Evolutionary conservation across 2,113 vertebrate genomes (phyloP), one percentile per base, ranked within the genome.

Genomic region (Elaphurus davidianus): DNA sequence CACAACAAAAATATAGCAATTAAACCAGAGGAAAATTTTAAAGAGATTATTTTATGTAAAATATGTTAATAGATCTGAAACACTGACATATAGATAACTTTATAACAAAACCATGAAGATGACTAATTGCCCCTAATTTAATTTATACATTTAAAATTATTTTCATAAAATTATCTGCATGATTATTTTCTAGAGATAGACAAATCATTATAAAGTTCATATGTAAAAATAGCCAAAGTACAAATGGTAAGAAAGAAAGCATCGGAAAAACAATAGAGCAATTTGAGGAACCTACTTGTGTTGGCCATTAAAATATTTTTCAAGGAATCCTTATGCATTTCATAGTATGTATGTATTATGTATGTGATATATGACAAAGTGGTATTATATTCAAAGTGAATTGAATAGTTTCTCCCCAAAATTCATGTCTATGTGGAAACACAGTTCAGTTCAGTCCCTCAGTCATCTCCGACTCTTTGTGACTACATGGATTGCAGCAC

Each of bases 281-380:
- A 67, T 55, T 9, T 91, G 21, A 50, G 33, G 25, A 54, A 10
- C 4, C 0, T 79, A 85, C 19, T 55, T 60, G 15, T 19, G 30
- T 30, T 62, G 6, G 5, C 88, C 83, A 33, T 85, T 71, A 88
- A 95, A 96, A 71, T 91, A 85, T 60, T 93, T 95, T 93, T 93
- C 47, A 59, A 8, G 11, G 33, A 55, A 82, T 15, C 7, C 4
- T 91, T 43, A 47, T 55, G 15, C 36, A 91, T 59, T 67, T 71
- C 19, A 71, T 40, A 12, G 19, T 40, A 71, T 12, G 11, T 40
- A 90, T 27, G 50, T 83, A 71, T 74, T 40, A 87, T 21, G 45
- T 83, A 60, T 62, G 71, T 55, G 17, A 64, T 87, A 17, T 57
- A 52, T 15, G 19, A 83, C 23, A 74, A 74, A 0, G 11, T 85